Evolutionary conservation across 2,888 invertebrate genomes (phyloP), one percentile per base, ranked within the genome.

Genomic region (Heliconius charithonia): DNA sequence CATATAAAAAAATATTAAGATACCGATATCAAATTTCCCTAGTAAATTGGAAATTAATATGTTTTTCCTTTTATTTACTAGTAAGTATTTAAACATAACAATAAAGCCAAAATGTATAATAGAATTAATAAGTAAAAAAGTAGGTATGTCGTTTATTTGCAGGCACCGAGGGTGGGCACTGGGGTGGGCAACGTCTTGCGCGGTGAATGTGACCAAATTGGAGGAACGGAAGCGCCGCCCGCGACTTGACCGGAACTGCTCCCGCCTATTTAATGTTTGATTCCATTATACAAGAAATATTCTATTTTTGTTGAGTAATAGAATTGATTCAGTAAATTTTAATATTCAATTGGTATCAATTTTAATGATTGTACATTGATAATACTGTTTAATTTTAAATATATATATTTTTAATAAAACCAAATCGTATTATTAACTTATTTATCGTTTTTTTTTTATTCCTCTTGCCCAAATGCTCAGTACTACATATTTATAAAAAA

Each of bases 191-290:
- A 90, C 92, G 92, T 94, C 94, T 94, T 83, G 79, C 83, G 78
- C 80, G 81, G 89, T 94, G 94, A 95, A 95, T 95, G 93, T 92
- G 93, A 90, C 91, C 92, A 95, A 94, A 95, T 95, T 95, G 94
- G 91, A 89, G 89, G 89, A 87, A 86, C 94, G 94, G 94, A 94
- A 93, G 89, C 87, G 88, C 89, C 91, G 91, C 90, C 94, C 94
- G 92, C 93, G 93, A 93, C 92, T 93, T 94, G 94, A 94, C 94
- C 94, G 94, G 94, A 94, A 93, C 91, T 89, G 87, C 85, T 87
- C 89, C 90, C 87, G 80, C 84, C 87, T 84, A 85, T 91, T 90
- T 91, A 91, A 91, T 89, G 84, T 56, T 67, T 76, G 59, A 88
- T 81, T 89, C 90, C 93, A 89, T 87, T 91, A 76, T 76, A 51